Evolutionary conservation across 2,797 vertebrate genomes (phyloP), one percentile per base, ranked within the genome.

Genomic region (Crypturellus tataupa): DNA sequence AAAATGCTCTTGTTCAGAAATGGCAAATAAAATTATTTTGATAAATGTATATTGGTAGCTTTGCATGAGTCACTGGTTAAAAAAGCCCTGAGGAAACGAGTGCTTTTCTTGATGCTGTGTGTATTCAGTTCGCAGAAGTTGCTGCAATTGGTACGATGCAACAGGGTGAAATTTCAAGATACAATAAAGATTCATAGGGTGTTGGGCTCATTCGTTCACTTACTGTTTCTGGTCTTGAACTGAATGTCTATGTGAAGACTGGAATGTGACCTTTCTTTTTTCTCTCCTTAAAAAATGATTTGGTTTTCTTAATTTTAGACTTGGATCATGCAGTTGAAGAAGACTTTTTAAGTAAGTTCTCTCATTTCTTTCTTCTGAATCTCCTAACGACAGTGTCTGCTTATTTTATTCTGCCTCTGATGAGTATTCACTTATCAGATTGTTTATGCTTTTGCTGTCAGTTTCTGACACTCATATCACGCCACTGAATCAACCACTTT

Each of bases 261-360:
- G 42, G 17, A 90, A 46, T 35, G 60, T 37, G 73, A 27, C 29
- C 17, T 31, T 31, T 31, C 27, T 53, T 82, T 91, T 6, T 5
- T 6, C 89, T 83, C 19, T 79, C n/a, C 62, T 62, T 91, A 56
- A 90, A 23, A 12, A 31, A 21, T 21, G 10, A 1, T 68, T 80
- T 91, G 10, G 83, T 78, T 83, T 27, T 94, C 49, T 97, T 81
- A 93, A 31, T 97, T 96, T 92, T 94, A 99, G 99, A 97, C 67
- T 96, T 99, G 59, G 95, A 98, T 85, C 96, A 97, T 75, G 98
- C 97, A 73, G 98, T 99, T 88, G 97, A 98, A 81, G 98, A 97
- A 89, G 97, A 96, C 9, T 62, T 99, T 95, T 64, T 97, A 91
- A 98, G 99, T 99, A 98, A 98, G 97, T 73, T 80, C 39, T 7